Evolutionary conservation across 2,797 vertebrate species (phyloP).

Genomic region (Protonibea diacanthus): DNA sequence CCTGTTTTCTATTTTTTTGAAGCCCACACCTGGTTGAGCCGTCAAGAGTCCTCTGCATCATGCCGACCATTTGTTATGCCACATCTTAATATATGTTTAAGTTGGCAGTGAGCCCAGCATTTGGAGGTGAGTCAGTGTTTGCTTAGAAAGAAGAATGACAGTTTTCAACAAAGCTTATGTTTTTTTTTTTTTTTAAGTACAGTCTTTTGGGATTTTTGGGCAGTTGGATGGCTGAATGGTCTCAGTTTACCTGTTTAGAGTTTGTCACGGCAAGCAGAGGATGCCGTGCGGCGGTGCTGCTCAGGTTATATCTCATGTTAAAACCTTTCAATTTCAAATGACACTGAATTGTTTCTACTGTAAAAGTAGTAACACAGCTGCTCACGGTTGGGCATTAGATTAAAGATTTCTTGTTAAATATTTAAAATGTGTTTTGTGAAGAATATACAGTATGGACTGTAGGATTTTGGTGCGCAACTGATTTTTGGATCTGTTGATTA

Average conservation of each 20-base stretch:
- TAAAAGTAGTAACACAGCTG: background rate
- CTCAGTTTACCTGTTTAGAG: conserved; percentile 25
- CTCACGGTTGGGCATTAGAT: background rate
- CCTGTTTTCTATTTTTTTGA: conserved; percentile 49
- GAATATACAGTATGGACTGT: background rate
- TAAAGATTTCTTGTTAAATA: background rate
- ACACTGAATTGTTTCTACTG: background rate
- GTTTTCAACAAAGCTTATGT: conserved; percentile 63
- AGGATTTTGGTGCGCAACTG: background rate
- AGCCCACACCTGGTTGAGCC: conserved; percentile 69
- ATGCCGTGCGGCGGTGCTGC: background rate
- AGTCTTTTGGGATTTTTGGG: too few relatives aligned
- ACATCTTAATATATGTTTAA: conserved; percentile 63
- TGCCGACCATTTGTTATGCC: conserved; percentile 33
- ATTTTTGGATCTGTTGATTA: conserved; percentile 42
- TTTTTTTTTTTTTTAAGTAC: conserved; percentile 21
- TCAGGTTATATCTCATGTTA: background rate
- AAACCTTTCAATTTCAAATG: background rate
- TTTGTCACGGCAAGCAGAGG: conserved; percentile 17
- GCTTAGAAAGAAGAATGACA: conserved; percentile 64
- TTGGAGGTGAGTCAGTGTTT: conserved; percentile 64
- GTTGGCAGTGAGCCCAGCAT: conserved; percentile 63
- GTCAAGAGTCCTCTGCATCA: conserved; percentile 65
- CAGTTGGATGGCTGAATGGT: conserved; percentile 29
- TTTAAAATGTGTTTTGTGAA: background rate